Evolutionary conservation across 92 coral and sea anemone species (phyloP), one percentile per base, ranked within the genome.

Genomic region (Desmophyllum pertusum): DNA sequence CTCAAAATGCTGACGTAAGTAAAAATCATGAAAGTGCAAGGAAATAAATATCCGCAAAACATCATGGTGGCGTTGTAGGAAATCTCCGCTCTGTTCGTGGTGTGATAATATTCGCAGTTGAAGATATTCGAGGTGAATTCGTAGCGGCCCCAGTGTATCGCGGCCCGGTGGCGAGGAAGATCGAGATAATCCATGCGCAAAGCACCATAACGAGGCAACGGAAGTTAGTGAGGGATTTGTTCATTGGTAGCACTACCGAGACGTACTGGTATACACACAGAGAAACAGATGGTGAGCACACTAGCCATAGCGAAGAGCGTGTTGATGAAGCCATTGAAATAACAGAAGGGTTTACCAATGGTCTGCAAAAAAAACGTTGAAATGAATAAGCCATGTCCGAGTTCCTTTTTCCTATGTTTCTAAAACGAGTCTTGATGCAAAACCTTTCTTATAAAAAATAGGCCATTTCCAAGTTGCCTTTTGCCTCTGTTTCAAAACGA

Each of bases 101-200:
- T 74, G 86, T 96, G 94, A 70, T 80, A 91, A 31, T 80, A 93
- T 36, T 94, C 95, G 88, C 98, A 96, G 92, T 92, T 93, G 83
- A 94, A 96, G 25, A 96, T 94, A 64, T 93, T 90, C 23, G 97
- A 94, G 1, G 98, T 92, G 74, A 94, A 94, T 52, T 96, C 98
- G 64, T 96, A 96, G 40, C 98, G 98, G 25, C 98, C 98, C 98
- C 98, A 96, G 71, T 84, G 92, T 81, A 92, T 75, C 79, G 91
- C 86, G 86, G 98, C 40, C 98, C 98, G 5, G 85, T 76, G 11
- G 98, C 98, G 40, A 96, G 70, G 75, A 96, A 88, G 31, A 93
- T 73, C 50, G 98, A 89, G 61, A 90, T 85, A 40, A 84, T 59
- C 98, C 98, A 96, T 29, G 93, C 98, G 79, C 93, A 91, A 43